Evolutionary conservation across 2,113 vertebrate species (phyloP).

Genomic region (Ammospiza nelsoni): DNA sequence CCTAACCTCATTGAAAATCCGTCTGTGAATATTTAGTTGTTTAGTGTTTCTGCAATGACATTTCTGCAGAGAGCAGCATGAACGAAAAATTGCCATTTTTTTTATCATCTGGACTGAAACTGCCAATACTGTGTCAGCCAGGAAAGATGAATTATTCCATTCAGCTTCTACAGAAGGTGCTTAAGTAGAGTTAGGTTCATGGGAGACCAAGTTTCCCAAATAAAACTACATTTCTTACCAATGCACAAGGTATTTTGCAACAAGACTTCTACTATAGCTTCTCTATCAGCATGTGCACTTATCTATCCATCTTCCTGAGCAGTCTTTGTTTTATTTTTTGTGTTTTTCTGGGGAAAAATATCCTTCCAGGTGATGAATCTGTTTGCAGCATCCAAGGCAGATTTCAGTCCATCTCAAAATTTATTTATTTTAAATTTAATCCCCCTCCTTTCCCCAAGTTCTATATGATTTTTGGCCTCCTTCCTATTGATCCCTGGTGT

Average conservation of each 20-base stretch:
- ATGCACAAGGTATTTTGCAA: not conserved
- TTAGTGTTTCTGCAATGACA: not conserved
- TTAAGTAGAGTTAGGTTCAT: not conserved
- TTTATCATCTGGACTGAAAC: not conserved
- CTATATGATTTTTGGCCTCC: not conserved
- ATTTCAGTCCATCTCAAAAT: not conserved
- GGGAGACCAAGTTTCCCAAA: not conserved
- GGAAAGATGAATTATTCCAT: not conserved
- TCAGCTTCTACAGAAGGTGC: not conserved
- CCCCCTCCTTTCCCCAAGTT: rapidly evolving
- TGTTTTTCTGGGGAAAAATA: not conserved
- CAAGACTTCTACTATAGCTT: not conserved
- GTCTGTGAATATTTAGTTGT: not conserved
- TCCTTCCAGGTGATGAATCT: not conserved
- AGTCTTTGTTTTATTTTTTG: not conserved
- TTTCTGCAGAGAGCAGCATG: not conserved
- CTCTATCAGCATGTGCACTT: not conserved
- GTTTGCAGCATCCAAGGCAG: not conserved
- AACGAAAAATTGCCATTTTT: not conserved
- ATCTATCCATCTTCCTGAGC: not conserved
- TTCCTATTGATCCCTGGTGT: not conserved
- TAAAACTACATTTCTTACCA: not conserved
- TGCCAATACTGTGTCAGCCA: not conserved
- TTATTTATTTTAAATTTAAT: not conserved
- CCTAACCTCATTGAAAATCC: not conserved